phyloP scores from a whole-genome alignment of 2,888 invertebrate species.

The Hydroisotoma schaefferi region DNA sequence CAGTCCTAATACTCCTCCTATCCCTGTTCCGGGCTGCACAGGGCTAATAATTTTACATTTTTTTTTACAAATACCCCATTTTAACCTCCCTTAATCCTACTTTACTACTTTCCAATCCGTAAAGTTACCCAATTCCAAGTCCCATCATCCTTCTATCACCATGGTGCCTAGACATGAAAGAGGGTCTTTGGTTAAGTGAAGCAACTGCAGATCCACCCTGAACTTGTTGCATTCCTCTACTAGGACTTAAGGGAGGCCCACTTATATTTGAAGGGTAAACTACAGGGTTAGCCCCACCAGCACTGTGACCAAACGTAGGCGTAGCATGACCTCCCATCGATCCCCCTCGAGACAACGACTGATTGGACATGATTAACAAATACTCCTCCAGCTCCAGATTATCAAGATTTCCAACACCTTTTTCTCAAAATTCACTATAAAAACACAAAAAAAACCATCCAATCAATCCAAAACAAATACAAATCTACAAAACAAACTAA shows the following conservation, averaged over 20 bases:
- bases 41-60: constrained; percentile 18
- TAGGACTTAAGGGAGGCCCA: constrained; percentile 44
- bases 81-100: too few relatives aligned
- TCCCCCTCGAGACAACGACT: constrained; percentile 29
- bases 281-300: constrained; percentile 26
- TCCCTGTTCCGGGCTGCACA: constrained; percentile 45
- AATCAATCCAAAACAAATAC: too few relatives aligned
- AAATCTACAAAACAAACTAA: too few relatives aligned
- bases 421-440: too few relatives aligned
- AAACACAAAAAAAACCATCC: too few relatives aligned
- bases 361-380: constrained; percentile 37
- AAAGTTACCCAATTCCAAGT: constrained; percentile 33
- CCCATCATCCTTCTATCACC: constrained; percentile 44
- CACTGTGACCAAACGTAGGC: constrained; percentile 42
- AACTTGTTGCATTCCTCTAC: constrained; percentile 42
- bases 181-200: constrained; percentile 32
- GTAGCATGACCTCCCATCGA: constrained; percentile 45
- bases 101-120: neutral
- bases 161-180: constrained; percentile 14
- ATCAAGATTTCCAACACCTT: too few relatives aligned
- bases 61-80: neutral
- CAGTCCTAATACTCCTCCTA: constrained; percentile 43
- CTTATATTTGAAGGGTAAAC: constrained; percentile 33
- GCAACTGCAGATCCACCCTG: constrained; percentile 27
- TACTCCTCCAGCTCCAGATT: too few relatives aligned